A percentile compares a stretch with the other conserved stretches of the same genome.
These are phyloP conservation scores for Chymomyza costata DNA, from an alignment of 1,140 invertebrate genomes.

Conservation along the genomic window DNA sequence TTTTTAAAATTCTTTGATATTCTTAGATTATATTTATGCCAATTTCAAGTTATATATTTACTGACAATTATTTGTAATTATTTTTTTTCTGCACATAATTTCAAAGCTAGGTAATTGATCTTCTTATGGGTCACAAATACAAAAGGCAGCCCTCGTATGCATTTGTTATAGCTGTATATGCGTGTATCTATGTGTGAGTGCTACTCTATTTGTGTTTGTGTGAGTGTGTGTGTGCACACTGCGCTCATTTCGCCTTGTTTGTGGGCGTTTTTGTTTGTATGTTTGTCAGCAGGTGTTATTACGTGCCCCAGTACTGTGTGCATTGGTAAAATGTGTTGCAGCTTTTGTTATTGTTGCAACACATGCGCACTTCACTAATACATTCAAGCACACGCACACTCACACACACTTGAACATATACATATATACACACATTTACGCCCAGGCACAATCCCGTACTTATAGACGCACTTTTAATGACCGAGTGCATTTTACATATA, in stretches of 20 bases:
- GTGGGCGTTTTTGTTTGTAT: constrained; percentile 57
- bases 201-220: too few species aligned
- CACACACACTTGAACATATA: constrained; percentile 7
- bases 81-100: too few species aligned
- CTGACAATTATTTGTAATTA: too few species aligned
- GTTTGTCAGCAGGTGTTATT: constrained; percentile 69
- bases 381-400: not conserved
- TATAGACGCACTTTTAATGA: constrained; percentile 66
- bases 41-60: too few species aligned
- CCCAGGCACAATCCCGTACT: constrained; percentile 54
- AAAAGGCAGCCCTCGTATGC: too few species aligned
- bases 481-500: constrained; percentile 69
- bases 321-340: constrained; percentile 58
- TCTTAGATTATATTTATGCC: too few species aligned
- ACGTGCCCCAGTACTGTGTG: constrained; percentile 55
- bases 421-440: constrained; percentile 5
- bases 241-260: constrained; percentile 61
- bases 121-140: too few species aligned
- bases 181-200: too few species aligned
- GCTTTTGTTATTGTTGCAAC: constrained; percentile 56
- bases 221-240: constrained; percentile 7
- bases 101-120: too few species aligned
- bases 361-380: too few species aligned
- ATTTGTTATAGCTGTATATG: too few species aligned
- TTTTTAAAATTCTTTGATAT: too few species aligned